phyloP scores from a whole-genome alignment of 2,888 invertebrate species.

The Pelosia muscerda region DNA sequence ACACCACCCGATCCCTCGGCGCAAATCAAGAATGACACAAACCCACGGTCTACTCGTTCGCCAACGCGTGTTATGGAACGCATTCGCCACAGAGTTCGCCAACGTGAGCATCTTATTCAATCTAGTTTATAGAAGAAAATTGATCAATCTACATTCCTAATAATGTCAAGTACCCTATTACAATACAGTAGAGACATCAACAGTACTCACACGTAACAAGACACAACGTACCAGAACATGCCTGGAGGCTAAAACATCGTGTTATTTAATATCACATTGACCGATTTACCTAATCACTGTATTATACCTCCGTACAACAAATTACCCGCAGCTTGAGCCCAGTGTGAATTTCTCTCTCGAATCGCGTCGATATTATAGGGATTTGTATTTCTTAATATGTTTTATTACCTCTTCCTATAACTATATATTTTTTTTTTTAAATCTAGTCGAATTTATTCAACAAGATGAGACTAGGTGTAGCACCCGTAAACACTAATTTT shows the following conservation, averaged over 20 bases:
- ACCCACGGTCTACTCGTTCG: too few species aligned
- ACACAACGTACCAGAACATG: neutral
- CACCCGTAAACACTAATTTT: too few species aligned
- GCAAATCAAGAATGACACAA: too few species aligned
- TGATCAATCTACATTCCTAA: neutral
- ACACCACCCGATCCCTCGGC: too few species aligned
- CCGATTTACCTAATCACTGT: constrained; percentile 42
- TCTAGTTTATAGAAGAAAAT: neutral
- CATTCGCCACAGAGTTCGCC: too few species aligned
- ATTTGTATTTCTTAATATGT: neutral
- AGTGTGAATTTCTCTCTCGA: neutral
- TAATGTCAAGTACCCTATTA: neutral
- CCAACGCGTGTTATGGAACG: too few species aligned
- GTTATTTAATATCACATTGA: constrained; percentile 39
- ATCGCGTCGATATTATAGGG: neutral
- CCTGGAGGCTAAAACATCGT: neutral
- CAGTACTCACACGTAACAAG: neutral
- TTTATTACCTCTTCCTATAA: too few species aligned
- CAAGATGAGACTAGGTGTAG: too few species aligned
- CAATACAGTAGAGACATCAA: neutral
- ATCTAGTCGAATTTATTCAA: too few species aligned
- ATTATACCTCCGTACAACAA: constrained; percentile 32
- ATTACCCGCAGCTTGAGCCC: neutral
- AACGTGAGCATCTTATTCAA: too few species aligned
- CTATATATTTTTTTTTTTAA: too few species aligned